phyloP scores from a whole-genome alignment of 2,797 vertebrate genomes.

The Mycteria americana region DNA sequence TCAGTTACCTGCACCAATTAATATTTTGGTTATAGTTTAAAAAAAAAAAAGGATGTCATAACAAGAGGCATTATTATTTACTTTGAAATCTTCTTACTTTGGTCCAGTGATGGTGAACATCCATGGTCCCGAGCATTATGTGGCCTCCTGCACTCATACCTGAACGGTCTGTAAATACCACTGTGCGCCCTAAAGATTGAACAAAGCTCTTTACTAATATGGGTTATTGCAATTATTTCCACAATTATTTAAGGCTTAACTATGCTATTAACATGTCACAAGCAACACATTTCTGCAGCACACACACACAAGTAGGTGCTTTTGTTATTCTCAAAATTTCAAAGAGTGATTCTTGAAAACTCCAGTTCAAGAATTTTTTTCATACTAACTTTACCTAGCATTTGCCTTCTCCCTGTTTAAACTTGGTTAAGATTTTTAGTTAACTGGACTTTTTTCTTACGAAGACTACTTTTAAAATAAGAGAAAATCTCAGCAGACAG shows the following conservation, averaged over 20 bases:
- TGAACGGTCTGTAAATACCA: conserved; percentile 91
- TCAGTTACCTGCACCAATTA: neutral
- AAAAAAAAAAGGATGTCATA: neutral
- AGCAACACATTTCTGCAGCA: neutral
- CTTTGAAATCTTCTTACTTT: conserved; percentile 78
- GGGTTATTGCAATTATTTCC: neutral
- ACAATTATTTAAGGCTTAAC: neutral
- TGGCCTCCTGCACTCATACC: conserved; percentile 92
- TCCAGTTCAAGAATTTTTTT: neutral
- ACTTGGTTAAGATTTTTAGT: neutral
- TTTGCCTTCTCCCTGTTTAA: neutral
- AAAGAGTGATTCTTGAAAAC: neutral
- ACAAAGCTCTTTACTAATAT: neutral
- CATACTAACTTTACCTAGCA: neutral
- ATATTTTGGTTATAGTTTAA: neutral
- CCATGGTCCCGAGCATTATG: conserved; percentile 93
- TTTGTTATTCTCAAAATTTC: neutral
- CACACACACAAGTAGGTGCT: neutral
- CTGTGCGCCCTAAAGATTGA: conserved; percentile 79
- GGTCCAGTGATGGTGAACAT: conserved; percentile 96
- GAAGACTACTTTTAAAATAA: neutral
- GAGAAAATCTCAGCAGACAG: neutral
- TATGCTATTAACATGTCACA: neutral
- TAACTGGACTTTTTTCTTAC: neutral
- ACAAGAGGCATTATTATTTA: neutral